A percentile compares a stretch with the other conserved stretches of the same genome.
These are phyloP conservation scores for Malurus splendens DNA, from an alignment of 2,797 vertebrate genomes.

Conservation along the genomic window DNA sequence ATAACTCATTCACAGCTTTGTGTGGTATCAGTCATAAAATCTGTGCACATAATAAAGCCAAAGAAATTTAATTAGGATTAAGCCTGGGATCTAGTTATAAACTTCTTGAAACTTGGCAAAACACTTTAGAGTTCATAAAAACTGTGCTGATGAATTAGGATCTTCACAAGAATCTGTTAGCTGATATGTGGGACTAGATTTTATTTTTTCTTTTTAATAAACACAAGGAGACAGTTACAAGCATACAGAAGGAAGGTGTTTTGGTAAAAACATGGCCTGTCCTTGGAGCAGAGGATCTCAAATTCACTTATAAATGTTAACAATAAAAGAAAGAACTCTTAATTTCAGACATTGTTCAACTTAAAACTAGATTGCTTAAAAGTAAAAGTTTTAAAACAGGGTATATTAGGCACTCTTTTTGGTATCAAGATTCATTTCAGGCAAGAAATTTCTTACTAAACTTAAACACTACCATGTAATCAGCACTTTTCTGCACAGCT, in stretches of 20 bases:
- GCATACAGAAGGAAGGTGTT: not conserved
- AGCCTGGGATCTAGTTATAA: constrained; percentile 5
- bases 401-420: not conserved
- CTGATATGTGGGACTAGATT: not conserved
- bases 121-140: not conserved
- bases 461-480: constrained; percentile 34
- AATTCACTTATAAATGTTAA: not conserved
- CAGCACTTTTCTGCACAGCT: constrained; percentile 20
- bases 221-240: not conserved
- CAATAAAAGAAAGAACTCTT: not conserved
- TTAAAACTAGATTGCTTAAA: not conserved
- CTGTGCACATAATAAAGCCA: not conserved
- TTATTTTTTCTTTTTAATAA: not conserved
- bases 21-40: not conserved
- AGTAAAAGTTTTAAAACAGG: not conserved
- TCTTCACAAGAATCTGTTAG: not conserved
- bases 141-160: not conserved
- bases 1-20: not conserved
- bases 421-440: not conserved
- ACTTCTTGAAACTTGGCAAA: not conserved
- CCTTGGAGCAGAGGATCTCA: not conserved
- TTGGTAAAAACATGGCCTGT: not conserved
- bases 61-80: constrained; percentile 25
- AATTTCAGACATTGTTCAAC: not conserved
- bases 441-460: not conserved